Percentiles rank a stretch among this genome's conserved stretches.
phyloP scores from a whole-genome alignment of 2,113 vertebrate genomes.

The Zingel zingel region DNA sequence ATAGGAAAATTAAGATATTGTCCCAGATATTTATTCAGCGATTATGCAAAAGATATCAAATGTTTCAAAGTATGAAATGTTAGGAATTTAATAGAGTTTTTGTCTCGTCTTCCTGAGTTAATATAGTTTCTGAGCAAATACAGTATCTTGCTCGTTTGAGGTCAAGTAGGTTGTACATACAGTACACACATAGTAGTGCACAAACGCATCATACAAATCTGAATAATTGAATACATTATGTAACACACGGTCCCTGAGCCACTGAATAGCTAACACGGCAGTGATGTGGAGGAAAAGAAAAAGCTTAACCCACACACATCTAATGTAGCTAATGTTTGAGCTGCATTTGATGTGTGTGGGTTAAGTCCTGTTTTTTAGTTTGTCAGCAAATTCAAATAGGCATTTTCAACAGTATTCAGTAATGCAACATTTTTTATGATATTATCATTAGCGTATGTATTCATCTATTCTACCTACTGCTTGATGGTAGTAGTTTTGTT shows the following conservation, averaged over 20 bases:
- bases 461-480: background rate
- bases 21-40: background rate
- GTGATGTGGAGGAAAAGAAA: background rate
- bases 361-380: background rate
- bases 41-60: background rate
- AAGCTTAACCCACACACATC: background rate
- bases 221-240: constrained; percentile 2
- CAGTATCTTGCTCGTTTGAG: background rate
- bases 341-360: no score
- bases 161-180: background rate
- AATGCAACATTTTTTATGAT: background rate
- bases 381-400: background rate
- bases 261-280: background rate
- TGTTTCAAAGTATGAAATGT: background rate
- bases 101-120: background rate
- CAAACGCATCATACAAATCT: constrained; percentile 17
- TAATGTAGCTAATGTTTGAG: background rate
- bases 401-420: background rate
- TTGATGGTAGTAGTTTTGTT: background rate
- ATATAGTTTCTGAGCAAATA: background rate
- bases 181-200: background rate
- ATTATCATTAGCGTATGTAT: no score
- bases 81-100: background rate
- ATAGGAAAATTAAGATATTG: background rate
- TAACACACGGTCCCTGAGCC: background rate